Percentiles rank a stretch among this genome's conserved stretches.
These are phyloP conservation scores for Urocynchramus pylzowi DNA, from an alignment of 2,113 vertebrate genomes.

Conservation along the genomic window DNA sequence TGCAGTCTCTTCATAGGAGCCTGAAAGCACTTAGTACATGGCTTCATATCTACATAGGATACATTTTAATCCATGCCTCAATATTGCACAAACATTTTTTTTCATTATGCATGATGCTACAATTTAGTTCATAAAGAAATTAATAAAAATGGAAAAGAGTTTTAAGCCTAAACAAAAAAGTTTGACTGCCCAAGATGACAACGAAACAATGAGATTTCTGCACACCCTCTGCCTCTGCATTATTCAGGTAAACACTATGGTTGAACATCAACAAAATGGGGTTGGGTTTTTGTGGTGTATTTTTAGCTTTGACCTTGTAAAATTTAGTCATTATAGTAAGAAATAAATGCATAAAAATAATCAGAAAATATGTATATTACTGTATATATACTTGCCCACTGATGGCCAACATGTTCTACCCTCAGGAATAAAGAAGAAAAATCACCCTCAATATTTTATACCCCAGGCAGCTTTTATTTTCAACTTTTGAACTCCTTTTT, in stretches of 20 bases:
- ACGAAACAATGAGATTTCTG: neutral
- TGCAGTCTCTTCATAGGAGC: neutral
- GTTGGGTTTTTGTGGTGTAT: neutral
- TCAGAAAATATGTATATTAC: neutral
- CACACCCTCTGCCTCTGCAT: neutral
- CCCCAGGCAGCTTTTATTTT: neutral
- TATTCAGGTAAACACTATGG: neutral
- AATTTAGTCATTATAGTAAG: neutral
- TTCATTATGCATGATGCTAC: neutral
- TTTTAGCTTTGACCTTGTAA: neutral
- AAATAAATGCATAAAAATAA: neutral
- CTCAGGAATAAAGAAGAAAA: neutral
- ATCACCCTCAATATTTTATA: neutral
- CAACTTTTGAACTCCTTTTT: neutral
- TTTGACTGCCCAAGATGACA: neutral
- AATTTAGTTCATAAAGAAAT: neutral
- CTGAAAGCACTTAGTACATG: neutral
- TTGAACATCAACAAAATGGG: neutral
- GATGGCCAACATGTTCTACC: neutral
- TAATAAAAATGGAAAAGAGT: neutral
- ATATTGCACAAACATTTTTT: neutral
- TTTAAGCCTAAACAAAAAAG: neutral
- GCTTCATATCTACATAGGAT: neutral
- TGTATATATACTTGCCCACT: neutral
- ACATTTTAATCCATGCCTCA: neutral